Base-by-base conservation (phyloP, 2,888 invertebrate genomes). In the Rhagium mordax region DNA sequence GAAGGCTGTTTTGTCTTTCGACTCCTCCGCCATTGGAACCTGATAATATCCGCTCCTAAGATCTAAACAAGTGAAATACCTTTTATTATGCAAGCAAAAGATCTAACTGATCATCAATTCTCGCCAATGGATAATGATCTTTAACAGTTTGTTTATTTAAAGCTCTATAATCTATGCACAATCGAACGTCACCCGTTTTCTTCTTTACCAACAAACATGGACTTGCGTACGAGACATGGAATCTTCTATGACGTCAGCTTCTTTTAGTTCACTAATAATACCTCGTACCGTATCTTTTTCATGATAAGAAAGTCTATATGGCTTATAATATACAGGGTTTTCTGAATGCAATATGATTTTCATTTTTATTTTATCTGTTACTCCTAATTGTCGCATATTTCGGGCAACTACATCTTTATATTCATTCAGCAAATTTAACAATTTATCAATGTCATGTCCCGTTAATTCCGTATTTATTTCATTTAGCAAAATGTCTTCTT, bases 151-250 rank as follows among this genome's bases (percentile, higher is more conserved):
- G n/a, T n/a, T n/a, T n/a, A n/a, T n/a, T n/a, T n/a, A 71, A 68
- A 15, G 41, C 66, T 7, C 59, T 66, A n/a, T 51, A 20, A 67
- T n/a, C n/a, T n/a, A n/a, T n/a, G n/a, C n/a, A n/a, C n/a, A n/a
- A n/a, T n/a, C n/a, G 13, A 0, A 62, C 47, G n/a, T 71, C 71
- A 6, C 71, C 71, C 1, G 13, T 65, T 15, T 72, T 72, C 51
- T 74, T 74, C 27, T 62, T 68, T 33, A 74, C 72, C n/a, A 72
- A 24, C 1, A 74, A 20, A 10, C 73, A 62, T 6, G 74, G 74
- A 21, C 74, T 73, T 2, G 69, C 49, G 33, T 64, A 74, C 2
- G 74, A 60, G 15, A 72, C 69, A n/a, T 57, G 20, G n/a, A 69
- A 51, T 27, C 68, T 64, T 49, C 61, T n/a, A n/a, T n/a, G n/a